Evolutionary conservation across 2,113 vertebrate genomes (phyloP), one percentile per base, ranked within the genome.

Genomic region (Coryphaenoides rupestris): DNA sequence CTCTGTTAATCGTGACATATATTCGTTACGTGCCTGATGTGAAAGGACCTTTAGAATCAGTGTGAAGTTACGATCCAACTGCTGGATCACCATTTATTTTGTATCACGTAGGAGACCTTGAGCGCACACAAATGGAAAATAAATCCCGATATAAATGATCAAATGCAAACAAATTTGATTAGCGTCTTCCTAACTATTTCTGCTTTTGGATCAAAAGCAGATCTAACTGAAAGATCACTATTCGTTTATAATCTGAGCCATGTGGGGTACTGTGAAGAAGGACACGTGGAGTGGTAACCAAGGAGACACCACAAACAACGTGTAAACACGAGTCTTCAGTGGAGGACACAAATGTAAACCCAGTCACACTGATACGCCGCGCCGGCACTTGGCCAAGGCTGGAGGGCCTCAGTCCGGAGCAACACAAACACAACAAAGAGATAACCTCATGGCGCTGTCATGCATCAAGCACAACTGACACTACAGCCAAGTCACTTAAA

Each of bases 161-260:
- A 68, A 52, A 75, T 69, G 65, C 70, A 77, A 86, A 81, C 68
- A n/a, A 68, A 75, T 83, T 68, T 71, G 26, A 82, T 84, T 81
- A 68, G 70, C 77, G 74, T 79, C 55, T 63, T 1, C n/a, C 56
- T 72, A 65, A 78, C 70, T 69, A 76, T 83, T 74, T 79, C 65
- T 76, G 74, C 71, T 73, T 77, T 70, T 68, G 72, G 66, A 60
- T 21, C 58, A 69, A 68, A 53, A 62, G 79, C 59, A 19, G 24
- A 85, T 84, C 85, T 73, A 83, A 84, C 62, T 52, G 2, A 78
- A 79, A 76, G 72, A 77, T 70, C 67, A 63, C 79, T 65, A 61
- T 82, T 87, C 77, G 66, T 77, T 75, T 76, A 83, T 90, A 89
- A 90, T 89, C 80, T 60, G 80, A 90, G 81, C 87, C 85, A 88